A percentile compares a stretch with the other conserved stretches of the same genome.
Conservation (phyloP, 2,888 invertebrate genomes). For the Cryptops parisi region DNA sequence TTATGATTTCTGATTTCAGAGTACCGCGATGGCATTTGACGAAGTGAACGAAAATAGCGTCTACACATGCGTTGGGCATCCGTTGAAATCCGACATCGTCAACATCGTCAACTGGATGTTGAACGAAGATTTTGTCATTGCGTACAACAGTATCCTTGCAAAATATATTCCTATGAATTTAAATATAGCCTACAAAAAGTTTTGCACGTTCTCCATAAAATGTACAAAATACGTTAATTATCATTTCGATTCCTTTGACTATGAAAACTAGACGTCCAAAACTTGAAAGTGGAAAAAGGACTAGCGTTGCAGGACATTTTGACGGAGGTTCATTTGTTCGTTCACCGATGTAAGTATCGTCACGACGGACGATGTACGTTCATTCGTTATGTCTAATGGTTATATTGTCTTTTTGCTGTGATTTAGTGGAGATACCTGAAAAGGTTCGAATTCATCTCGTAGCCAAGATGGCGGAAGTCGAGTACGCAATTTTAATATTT, state of each 20-base stretch:
- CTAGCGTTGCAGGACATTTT: constrained; percentile 85
- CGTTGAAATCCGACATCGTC: constrained; percentile 73
- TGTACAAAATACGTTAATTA: too few species aligned
- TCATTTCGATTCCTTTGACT: too few species aligned
- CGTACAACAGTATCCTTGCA: constrained; percentile 66
- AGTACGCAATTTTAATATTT: constrained; percentile 37
- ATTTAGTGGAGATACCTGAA: constrained; percentile 73
- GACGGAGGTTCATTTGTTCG: constrained; percentile 71
- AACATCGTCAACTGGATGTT: constrained; percentile 74
- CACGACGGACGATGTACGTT: constrained; percentile 4
- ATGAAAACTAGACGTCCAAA: constrained; percentile 47
- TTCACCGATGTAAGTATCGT: constrained; percentile 65
- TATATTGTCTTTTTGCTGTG: constrained; percentile 11
- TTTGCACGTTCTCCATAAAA: too few species aligned
- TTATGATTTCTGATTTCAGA: too few species aligned
- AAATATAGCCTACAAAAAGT: too few species aligned
- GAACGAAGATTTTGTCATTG: constrained; percentile 55
- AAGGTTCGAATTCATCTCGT: constrained; percentile 60
- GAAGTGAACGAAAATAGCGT: constrained; percentile 77
- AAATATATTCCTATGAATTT: neutral
- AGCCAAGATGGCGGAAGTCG: constrained; percentile 77
- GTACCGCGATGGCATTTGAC: constrained; percentile 84
- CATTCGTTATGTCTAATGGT: neutral
- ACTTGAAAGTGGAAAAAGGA: constrained; percentile 70
- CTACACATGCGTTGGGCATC: constrained; percentile 95